Evolutionary conservation across 2,113 vertebrate species (phyloP), one percentile per base, ranked within the genome.

Genomic region (Glareola pratincola): DNA sequence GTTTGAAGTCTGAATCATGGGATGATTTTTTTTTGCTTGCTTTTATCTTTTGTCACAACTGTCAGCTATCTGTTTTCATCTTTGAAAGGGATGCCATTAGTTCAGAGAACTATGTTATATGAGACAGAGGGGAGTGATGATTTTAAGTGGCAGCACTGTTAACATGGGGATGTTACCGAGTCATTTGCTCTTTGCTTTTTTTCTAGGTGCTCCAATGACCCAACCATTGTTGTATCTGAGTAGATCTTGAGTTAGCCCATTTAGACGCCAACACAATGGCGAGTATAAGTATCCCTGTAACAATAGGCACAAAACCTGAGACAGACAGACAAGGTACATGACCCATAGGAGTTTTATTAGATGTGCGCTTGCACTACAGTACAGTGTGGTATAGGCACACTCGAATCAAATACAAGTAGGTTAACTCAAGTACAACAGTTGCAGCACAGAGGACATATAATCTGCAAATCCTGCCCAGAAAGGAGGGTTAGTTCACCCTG

Each of bases 351-450:
- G 60, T 63, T 97, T 96, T 95, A 96, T 96, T 96, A 34, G 64
- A n/a, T 81, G 86, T 94, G 96, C 26, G 0, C 89, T 95, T 72
- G 96, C 95, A 78, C 95, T 95, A 84, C 89, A 94, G 96, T 94
- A 80, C 91, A 47, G 79, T 83, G 82, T 96, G 92, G 90, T 77
- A 54, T 71, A 91, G 91, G 94, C 96, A 95, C 93, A 74, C 86
- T 50, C 57, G 72, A 88, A 80, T 83, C 12, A 26, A 57, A 19
- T 91, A 87, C 93, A 85, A 37, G 84, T 84, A 85, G 64, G n/a
- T 91, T 71, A 92, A 78, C 73, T 92, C 73, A 72, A 89, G 89
- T 87, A 97, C 90, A 91, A 48, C 30, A 59, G 84, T 56, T 94
- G 94, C 94, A 91, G 94, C 90, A 72, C 87, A 93, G 80, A 88